Conservation (phyloP, 2,888 invertebrate species). For the Panorpa germanica region DNA sequence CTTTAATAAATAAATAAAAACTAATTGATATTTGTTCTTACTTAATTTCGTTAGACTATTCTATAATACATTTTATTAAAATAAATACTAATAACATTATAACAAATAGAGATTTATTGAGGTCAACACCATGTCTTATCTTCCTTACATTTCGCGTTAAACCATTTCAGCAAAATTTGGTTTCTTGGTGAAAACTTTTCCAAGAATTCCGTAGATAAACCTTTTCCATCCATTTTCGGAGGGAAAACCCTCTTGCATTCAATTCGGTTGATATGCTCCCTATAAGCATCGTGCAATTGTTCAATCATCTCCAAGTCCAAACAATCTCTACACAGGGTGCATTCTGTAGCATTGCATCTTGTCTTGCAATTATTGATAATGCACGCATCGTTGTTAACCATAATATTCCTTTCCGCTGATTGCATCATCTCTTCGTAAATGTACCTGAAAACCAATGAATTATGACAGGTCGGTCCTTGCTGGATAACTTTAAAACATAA, state of each 20-base stretch:
- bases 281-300: slow-evolving; percentile 24
- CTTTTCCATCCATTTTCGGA: slow-evolving; percentile 15
- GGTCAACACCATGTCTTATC: slow-evolving; percentile 28
- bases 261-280: slow-evolving; percentile 29
- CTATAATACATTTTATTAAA: no score
- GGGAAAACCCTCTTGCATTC: slow-evolving; percentile 29
- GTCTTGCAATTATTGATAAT: slow-evolving; percentile 16
- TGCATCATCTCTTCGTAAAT: slow-evolving; percentile 23
- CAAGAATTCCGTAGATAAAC: slow-evolving; percentile 8
- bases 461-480: no score
- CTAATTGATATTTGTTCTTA: no score
- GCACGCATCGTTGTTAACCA: slow-evolving; percentile 25
- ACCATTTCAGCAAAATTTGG: slow-evolving; percentile 30
- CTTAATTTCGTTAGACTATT: no score
- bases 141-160: slow-evolving; percentile 29
- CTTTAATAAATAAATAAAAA: no score
- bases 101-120: no score
- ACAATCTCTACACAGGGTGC: slow-evolving; percentile 30
- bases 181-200: slow-evolving; percentile 22
- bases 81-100: no score
- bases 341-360: slow-evolving; percentile 23
- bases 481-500: no score
- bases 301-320: slow-evolving; percentile 20
- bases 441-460: no score
- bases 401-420: slow-evolving; percentile 25